Evolutionary conservation across 2,797 vertebrate genomes (phyloP), one percentile per base, ranked within the genome.

Genomic region (Oryzias sinensis): DNA sequence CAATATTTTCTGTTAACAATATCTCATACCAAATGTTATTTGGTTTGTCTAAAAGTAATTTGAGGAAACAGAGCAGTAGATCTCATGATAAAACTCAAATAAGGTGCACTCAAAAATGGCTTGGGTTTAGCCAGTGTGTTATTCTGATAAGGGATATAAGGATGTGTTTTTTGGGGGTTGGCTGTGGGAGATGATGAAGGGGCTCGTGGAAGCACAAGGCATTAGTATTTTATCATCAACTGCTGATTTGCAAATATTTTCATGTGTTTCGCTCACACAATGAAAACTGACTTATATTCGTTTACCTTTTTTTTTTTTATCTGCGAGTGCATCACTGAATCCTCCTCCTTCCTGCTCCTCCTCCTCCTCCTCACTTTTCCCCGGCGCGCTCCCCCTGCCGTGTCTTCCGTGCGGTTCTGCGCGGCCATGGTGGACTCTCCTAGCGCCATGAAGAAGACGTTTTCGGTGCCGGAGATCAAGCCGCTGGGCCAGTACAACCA

Each of bases 401-500:
- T 5, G 37, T 68, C 53, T 18, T 69, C 76, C 56, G 59, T 68
- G 78, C 70, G 51, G 44, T 69, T 27, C 70, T 37, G 68, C 75
- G 56, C 77, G 76, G 87, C 77, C 87, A 93, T 94, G 93, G 93
- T 91, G 88, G 93, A 94, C 83, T 75, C 80, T 62, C 70, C 86
- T 59, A 74, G 80, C 56, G 68, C 64, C 48, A 87, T 88, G 90
- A 92, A 91, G 81, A 93, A 87, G 75, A 88, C 87, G 65, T 91
- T 87, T 76, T 78, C 94, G 80, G 94, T 94, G 53, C 93, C 93
- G 77, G 94, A 96, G 88, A 94, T 96, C 82, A 92, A 91, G 70
- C 93, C 95, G 55, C 87, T 96, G 90, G 93, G 96, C 79, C 93
- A 90, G 77, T 97, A 95, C 75, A 93, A 96, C 69, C 91, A 91